Evolutionary conservation across 2,888 invertebrate species (phyloP).

Genomic region (Pseudanteris insignis): DNA sequence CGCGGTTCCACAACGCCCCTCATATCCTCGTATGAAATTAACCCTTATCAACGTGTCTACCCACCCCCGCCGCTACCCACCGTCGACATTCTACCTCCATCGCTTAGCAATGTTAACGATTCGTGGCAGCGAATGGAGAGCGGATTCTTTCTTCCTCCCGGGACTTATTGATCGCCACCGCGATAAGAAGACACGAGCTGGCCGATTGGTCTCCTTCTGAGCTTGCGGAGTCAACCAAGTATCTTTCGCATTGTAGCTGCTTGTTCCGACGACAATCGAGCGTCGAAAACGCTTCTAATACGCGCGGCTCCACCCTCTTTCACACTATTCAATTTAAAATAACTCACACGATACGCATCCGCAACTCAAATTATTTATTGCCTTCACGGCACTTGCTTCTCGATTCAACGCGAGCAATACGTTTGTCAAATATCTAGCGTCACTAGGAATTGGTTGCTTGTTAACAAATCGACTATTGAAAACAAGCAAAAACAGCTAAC

Average conservation of each 20-base stretch:
- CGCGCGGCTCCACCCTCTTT: not conserved
- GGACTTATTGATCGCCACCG: slow-evolving; percentile 62
- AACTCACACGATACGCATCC: slow-evolving; percentile 25
- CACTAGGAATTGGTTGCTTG: too few species aligned
- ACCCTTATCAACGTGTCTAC: slow-evolving; percentile 66
- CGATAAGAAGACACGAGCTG: slow-evolving; percentile 64
- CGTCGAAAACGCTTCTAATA: slow-evolving; percentile 16
- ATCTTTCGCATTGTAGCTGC: slow-evolving; percentile 37
- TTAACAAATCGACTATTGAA: too few species aligned
- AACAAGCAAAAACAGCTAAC: too few species aligned
- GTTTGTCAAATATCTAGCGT: too few species aligned
- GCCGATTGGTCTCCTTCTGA: slow-evolving; percentile 60
- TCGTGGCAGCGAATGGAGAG: slow-evolving; percentile 57
- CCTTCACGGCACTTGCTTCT: not conserved
- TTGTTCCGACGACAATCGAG: slow-evolving; percentile 32
- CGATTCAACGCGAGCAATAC: too few species aligned
- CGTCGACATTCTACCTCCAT: slow-evolving; percentile 46
- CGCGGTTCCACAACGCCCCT: slow-evolving; percentile 56
- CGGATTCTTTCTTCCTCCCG: slow-evolving; percentile 62
- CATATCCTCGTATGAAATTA: slow-evolving; percentile 66
- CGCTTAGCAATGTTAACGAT: slow-evolving; percentile 47
- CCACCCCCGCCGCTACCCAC: slow-evolving; percentile 40
- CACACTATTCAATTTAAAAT: slow-evolving; percentile 26
- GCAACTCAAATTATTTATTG: slow-evolving; percentile 11
- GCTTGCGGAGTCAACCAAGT: slow-evolving; percentile 44